These are phyloP conservation scores for Marasmarcha lunaedactyla DNA, from an alignment of 2,888 invertebrate genomes.

Conservation along the genomic window DNA sequence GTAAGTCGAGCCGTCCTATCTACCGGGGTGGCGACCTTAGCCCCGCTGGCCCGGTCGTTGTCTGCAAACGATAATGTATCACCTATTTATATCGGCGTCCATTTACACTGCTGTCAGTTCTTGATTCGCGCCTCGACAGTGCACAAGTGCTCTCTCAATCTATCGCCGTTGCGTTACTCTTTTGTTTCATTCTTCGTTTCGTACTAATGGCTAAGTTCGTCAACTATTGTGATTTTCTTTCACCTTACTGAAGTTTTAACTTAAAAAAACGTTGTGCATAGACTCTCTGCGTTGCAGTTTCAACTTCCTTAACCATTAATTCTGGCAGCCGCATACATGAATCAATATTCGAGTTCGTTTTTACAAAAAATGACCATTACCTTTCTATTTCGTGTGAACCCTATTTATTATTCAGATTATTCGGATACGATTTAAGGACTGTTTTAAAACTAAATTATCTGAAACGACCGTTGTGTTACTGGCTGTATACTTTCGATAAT, in stretches of 20 bases:
- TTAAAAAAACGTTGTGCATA: slow-evolving; percentile 23
- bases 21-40: slow-evolving; percentile 43
- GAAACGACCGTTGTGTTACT: slow-evolving; percentile 43
- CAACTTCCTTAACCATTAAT: slow-evolving; percentile 31
- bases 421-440: slow-evolving; percentile 72
- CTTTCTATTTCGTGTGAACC: slow-evolving; percentile 70
- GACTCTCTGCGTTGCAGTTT: slow-evolving; percentile 11
- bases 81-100: slow-evolving; percentile 24
- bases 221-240: slow-evolving; percentile 48
- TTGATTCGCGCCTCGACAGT: slow-evolving; percentile 12
- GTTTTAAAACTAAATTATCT: slow-evolving; percentile 32
- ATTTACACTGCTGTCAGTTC: slow-evolving; percentile 25
- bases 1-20: slow-evolving; percentile 46
- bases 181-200: slow-evolving; percentile 14
- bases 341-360: slow-evolving; percentile 41
- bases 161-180: slow-evolving; percentile 4
- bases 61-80: slow-evolving; percentile 55
- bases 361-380: slow-evolving; percentile 64
- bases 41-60: slow-evolving; percentile 30
- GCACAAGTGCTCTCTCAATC: not conserved
- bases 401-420: slow-evolving; percentile 77
- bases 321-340: slow-evolving; percentile 52
- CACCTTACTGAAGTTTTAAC: slow-evolving; percentile 38
- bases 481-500: slow-evolving; percentile 62
- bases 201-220: slow-evolving; percentile 60